Conservation (phyloP, 2,113 vertebrate species). For the Oplegnathus fasciatus region DNA sequence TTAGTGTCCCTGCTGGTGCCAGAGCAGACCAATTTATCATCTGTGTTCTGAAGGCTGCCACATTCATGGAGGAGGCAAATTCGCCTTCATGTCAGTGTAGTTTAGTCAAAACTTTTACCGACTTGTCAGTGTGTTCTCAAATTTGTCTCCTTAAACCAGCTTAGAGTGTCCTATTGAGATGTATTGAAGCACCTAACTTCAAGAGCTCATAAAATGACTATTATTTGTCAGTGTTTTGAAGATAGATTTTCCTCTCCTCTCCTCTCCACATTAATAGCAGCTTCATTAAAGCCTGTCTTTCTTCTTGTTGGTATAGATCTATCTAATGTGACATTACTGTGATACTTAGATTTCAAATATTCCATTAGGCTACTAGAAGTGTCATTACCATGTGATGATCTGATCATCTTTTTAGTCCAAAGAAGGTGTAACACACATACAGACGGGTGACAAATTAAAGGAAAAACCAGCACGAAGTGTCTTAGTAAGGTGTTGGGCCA, state of each 20-base stretch:
- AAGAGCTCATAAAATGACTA: slow-evolving; percentile 26
- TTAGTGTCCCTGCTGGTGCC: slow-evolving; percentile 58
- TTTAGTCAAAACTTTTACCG: slow-evolving; percentile 47
- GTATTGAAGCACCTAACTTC: slow-evolving; percentile 22
- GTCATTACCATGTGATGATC: slow-evolving; percentile 19
- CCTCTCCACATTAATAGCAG: background rate
- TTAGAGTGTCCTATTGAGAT: slow-evolving; percentile 24
- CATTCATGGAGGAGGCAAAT: slow-evolving; percentile 50
- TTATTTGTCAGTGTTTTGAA: slow-evolving; percentile 21
- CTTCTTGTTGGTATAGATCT: background rate
- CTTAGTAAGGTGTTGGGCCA: too few species aligned
- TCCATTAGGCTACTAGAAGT: background rate
- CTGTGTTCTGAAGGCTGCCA: slow-evolving; percentile 50
- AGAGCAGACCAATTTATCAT: slow-evolving; percentile 59
- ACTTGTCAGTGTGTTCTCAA: slow-evolving; percentile 36
- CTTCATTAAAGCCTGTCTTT: background rate
- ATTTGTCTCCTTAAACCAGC: slow-evolving; percentile 18
- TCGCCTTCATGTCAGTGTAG: slow-evolving; percentile 45
- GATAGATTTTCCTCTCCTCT: background rate
- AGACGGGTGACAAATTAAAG: too few species aligned
- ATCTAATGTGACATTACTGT: slow-evolving; percentile 22
- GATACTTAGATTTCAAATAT: slow-evolving; percentile 28
- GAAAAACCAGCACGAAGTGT: too few species aligned
- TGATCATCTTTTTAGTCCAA: slow-evolving; percentile 7
- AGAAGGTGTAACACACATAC: background rate